Evolutionary conservation across 2,113 vertebrate genomes (phyloP).

Genomic region (Elgaria multicarinata): DNA sequence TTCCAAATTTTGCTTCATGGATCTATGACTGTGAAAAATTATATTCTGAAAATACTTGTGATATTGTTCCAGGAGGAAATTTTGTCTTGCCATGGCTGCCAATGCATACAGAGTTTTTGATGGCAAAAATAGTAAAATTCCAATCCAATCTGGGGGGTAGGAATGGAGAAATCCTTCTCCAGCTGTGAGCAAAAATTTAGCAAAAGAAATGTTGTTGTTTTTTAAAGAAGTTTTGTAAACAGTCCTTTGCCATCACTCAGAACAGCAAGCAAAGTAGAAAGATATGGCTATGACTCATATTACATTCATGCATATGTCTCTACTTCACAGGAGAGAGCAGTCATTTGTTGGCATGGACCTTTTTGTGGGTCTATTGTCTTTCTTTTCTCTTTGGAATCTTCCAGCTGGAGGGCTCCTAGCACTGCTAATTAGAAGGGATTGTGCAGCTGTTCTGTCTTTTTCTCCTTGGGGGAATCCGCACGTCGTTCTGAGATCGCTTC

Average conservation of each 20-base stretch:
- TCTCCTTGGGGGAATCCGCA: too few species aligned
- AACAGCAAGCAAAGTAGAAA: background rate
- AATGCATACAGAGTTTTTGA: conserved; percentile 48
- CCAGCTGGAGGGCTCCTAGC: too few species aligned
- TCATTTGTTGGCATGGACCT: background rate
- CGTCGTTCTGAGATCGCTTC: too few species aligned
- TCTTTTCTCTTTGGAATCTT: too few species aligned
- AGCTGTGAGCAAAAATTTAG: conserved; percentile 24
- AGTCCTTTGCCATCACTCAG: background rate
- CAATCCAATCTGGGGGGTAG: background rate
- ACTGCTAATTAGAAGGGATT: too few species aligned
- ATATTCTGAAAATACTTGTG: conserved; percentile 58
- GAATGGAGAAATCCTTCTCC: conserved; percentile 14
- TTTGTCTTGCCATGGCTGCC: conserved; percentile 22
- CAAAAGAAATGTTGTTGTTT: background rate
- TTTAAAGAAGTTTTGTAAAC: background rate
- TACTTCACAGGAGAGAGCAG: background rate
- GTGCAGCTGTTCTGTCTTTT: too few species aligned
- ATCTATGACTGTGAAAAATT: conserved; percentile 63
- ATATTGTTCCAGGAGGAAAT: conserved; percentile 53
- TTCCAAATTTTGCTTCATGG: conserved; percentile 55
- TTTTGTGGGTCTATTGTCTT: background rate
- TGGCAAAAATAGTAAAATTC: conserved; percentile 29
- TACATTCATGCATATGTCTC: background rate
- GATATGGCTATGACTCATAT: background rate